phyloP scores from a whole-genome alignment of 2,797 vertebrate species.

The Platalea minor region DNA sequence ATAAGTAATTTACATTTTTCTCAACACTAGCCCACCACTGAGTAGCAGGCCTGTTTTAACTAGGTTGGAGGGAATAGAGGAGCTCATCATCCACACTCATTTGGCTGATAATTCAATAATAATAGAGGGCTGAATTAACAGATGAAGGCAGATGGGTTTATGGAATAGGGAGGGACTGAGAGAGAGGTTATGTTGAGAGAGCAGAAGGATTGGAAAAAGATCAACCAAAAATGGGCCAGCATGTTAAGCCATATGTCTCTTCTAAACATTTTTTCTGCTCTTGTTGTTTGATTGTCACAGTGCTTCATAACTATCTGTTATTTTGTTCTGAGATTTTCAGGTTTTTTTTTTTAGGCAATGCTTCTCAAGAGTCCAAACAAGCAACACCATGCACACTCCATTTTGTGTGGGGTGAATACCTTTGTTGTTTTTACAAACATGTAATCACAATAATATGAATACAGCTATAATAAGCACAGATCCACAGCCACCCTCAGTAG shows the following conservation, averaged over 20 bases:
- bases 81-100: background rate
- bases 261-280: constrained; percentile 55
- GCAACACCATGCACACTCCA: background rate
- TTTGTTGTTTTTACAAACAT: background rate
- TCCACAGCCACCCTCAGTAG: background rate
- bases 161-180: constrained; percentile 15
- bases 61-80: background rate
- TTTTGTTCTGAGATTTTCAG: background rate
- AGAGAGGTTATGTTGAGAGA: constrained; percentile 45
- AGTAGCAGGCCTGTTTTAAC: background rate
- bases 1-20: background rate
- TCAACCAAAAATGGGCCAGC: constrained; percentile 65
- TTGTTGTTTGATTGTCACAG: constrained; percentile 36
- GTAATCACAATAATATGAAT: background rate
- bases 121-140: constrained; percentile 53
- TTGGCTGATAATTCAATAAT: constrained; percentile 43
- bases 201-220: constrained; percentile 65
- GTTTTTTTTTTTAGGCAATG: background rate
- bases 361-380: background rate
- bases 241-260: constrained; percentile 61
- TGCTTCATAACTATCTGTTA: background rate
- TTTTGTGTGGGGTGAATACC: background rate
- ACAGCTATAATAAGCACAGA: background rate
- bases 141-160: constrained; percentile 64
- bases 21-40: background rate